Base-by-base conservation (phyloP, 2,797 vertebrate species). In the Peromyscus melanophrys region DNA sequence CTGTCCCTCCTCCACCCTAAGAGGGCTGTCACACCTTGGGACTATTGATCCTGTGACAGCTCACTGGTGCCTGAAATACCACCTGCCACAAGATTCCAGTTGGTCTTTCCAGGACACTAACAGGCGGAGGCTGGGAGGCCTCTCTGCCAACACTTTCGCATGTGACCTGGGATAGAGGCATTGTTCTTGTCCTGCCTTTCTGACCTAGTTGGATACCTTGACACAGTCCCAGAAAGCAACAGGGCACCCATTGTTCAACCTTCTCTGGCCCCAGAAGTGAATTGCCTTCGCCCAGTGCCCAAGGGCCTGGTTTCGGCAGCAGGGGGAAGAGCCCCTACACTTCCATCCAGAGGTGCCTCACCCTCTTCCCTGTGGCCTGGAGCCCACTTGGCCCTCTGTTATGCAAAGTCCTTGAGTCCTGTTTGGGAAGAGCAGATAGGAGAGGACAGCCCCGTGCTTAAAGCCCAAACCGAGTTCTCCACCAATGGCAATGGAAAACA, bases 161-260 rank as follows among this genome's bases (percentile, higher is more conserved):
- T 52, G 17, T 8, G 19, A 57, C 77, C 81, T n/a, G 13, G 67
- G 43, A 34, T 25, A 4, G 2, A 63, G 7, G 23, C 17, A 29
- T 57, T 75, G 13, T 59, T 37, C 81, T 75, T 1, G 0, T 37
- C 29, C 95, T 89, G 25, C 89, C 81, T 71, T 92, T 87, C 95
- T 87, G 83, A 97, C 67, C 21, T 10, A 85, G 57, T 13, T 69
- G 13, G 80, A 49, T 34, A 61, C 57, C 65, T 77, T 71, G 34
- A 92, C 69, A 31, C 0, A 6, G 29, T 69, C 89, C 89, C 96
- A 89, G 90, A 37, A 69, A 90, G 73, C 84, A 93, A 96, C 85
- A 96, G 59, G 96, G 75, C 37, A 5, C 16, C n/a, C 96, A 84
- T 55, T 97, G 90, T 97, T 90, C 61, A 71, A 25, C n/a, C 34